Conservation (phyloP, 2,888 invertebrate genomes). For the Hyppa rectilinea region DNA sequence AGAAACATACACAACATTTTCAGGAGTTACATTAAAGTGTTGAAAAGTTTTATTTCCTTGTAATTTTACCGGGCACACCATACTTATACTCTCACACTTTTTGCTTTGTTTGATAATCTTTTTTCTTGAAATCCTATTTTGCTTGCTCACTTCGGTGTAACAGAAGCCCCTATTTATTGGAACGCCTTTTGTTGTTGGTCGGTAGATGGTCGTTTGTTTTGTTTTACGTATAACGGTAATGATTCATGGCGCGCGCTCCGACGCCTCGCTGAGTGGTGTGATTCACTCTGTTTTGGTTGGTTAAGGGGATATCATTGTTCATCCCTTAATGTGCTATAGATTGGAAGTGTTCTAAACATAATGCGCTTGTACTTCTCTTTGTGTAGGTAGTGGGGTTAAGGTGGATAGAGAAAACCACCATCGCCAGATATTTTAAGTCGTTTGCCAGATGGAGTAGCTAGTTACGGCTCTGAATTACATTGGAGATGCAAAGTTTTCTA, state of each 20-base stretch:
- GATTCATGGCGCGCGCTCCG: conserved; percentile 72
- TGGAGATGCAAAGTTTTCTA: too few relatives aligned
- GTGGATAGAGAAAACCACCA: too few relatives aligned
- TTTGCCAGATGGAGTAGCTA: too few relatives aligned
- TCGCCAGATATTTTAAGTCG: too few relatives aligned
- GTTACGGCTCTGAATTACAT: too few relatives aligned
- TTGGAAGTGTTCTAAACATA: not conserved
- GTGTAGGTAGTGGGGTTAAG: not conserved
- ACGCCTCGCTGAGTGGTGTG: conserved; percentile 46
- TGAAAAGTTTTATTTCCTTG: too few relatives aligned
- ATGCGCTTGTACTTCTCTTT: not conserved
- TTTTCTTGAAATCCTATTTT: not conserved
- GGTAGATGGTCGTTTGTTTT: conserved; percentile 76
- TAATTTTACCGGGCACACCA: not conserved
- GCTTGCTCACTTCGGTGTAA: conserved; percentile 69
- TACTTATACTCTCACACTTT: too few relatives aligned
- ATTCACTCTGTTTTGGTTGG: conserved; percentile 48
- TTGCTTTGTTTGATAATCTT: too few relatives aligned
- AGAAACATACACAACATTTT: not conserved
- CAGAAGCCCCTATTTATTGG: conserved; percentile 71
- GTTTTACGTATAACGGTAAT: conserved; percentile 72
- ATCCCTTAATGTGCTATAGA: not conserved
- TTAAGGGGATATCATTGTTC: conserved; percentile 17
- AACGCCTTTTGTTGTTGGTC: conserved; percentile 76
- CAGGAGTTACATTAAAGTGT: not conserved